phyloP scores from a whole-genome alignment of 2,797 vertebrate genomes.

The Antrozous pallidus region DNA sequence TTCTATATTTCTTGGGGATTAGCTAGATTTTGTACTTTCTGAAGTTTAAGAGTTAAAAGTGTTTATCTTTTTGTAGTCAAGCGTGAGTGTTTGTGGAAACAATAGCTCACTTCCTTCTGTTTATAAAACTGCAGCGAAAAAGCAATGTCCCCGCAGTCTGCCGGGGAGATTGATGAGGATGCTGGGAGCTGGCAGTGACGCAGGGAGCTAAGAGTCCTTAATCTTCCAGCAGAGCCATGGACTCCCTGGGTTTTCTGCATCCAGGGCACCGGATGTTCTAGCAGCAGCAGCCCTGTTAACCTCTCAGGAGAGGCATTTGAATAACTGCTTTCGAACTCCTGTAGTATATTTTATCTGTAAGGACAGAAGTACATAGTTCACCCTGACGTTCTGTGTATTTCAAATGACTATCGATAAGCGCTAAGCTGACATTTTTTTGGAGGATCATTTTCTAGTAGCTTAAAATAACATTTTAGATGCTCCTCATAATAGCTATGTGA shows the following conservation, averaged over 20 bases:
- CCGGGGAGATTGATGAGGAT: conserved; percentile 61
- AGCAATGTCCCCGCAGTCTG: background rate
- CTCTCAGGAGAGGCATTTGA: conserved; percentile 73
- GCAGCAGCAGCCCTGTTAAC: conserved; percentile 54
- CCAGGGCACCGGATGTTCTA: conserved; percentile 14
- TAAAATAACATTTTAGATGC: conserved; percentile 69
- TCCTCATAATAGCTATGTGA: conserved; percentile 50
- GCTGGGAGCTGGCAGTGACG: background rate
- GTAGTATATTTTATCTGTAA: conserved; percentile 67
- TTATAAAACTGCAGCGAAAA: conserved; percentile 50
- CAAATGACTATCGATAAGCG: conserved; percentile 69
- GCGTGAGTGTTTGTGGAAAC: conserved; percentile 36
- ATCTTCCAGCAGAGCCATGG: conserved; percentile 54
- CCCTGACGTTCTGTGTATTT: conserved; percentile 67
- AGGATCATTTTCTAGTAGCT: conserved; percentile 66
- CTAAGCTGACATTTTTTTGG: conserved; percentile 61
- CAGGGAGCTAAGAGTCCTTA: conserved; percentile 25
- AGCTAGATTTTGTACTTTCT: background rate
- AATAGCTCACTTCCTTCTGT: conserved; percentile 54
- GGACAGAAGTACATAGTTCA: conserved; percentile 66
- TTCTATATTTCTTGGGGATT: background rate
- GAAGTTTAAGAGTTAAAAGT: background rate
- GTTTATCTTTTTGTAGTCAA: conserved; percentile 16
- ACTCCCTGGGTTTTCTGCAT: conserved; percentile 38
- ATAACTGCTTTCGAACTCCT: conserved; percentile 67